These are phyloP conservation scores for Quadroppia sp. DNA, from an alignment of 2,888 invertebrate species.

Conservation along the genomic window DNA sequence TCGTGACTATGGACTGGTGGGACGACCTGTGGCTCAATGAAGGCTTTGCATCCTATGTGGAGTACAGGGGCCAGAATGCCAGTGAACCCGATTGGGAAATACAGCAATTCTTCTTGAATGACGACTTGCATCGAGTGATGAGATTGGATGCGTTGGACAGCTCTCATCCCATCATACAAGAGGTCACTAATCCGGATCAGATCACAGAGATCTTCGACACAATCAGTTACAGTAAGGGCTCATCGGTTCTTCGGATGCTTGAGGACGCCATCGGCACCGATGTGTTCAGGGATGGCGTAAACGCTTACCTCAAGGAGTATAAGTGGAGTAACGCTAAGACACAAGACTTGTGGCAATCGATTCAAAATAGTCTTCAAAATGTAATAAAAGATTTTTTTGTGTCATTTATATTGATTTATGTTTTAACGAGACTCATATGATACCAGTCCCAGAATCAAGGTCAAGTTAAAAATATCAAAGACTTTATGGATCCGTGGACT, in stretches of 20 bases:
- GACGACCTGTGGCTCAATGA: slow-evolving; percentile 85
- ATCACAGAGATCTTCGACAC: slow-evolving; percentile 82
- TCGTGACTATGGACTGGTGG: slow-evolving; percentile 63
- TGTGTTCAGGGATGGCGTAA: slow-evolving; percentile 66
- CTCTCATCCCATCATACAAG: slow-evolving; percentile 77
- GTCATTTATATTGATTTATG: no score
- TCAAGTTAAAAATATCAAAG: slow-evolving; percentile 49
- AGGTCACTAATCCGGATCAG: slow-evolving; percentile 79
- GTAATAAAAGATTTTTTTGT: no score
- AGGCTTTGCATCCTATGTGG: slow-evolving; percentile 74
- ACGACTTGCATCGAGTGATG: slow-evolving; percentile 72
- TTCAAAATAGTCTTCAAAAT: no score
- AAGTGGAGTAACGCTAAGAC: slow-evolving; percentile 71
- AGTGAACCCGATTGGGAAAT: slow-evolving; percentile 52
- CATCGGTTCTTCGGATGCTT: slow-evolving; percentile 86
- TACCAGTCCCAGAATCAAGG: background rate
- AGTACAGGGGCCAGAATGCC: slow-evolving; percentile 57
- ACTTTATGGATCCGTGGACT: slow-evolving; percentile 76
- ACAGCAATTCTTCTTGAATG: slow-evolving; percentile 68
- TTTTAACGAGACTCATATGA: background rate
- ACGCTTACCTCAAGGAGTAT: slow-evolving; percentile 53
- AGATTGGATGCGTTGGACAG: slow-evolving; percentile 72
- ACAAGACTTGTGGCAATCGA: slow-evolving; percentile 71
- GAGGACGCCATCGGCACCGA: slow-evolving; percentile 73
- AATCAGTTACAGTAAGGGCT: slow-evolving; percentile 84